Conservation (phyloP, 2,888 invertebrate genomes). For the Cephus sareptanus region DNA sequence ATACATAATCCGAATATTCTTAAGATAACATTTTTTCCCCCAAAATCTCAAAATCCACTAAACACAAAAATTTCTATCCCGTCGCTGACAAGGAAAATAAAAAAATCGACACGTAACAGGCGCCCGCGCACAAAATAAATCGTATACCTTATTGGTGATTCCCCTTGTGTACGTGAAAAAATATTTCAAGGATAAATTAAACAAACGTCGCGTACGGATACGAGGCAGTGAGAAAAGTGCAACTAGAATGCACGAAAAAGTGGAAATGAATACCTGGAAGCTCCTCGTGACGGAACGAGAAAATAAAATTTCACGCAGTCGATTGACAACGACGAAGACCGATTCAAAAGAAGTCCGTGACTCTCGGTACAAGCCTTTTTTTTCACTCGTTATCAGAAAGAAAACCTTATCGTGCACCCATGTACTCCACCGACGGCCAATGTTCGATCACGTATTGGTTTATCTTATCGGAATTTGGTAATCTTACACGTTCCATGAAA, state of each 20-base stretch:
- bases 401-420: conserved; percentile 1
- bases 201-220: not conserved
- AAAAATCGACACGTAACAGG: no score
- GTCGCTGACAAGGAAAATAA: not conserved
- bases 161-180: not conserved
- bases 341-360: not conserved
- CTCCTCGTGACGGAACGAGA: not conserved
- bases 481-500: conserved; percentile 30
- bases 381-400: not conserved
- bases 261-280: not conserved
- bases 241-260: not conserved
- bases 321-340: not conserved
- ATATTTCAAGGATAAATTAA: not conserved
- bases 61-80: not conserved
- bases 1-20: not conserved
- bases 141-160: not conserved
- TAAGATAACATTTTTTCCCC: not conserved
- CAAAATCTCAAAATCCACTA: not conserved
- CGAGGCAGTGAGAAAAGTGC: not conserved
- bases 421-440: conserved; percentile 32
- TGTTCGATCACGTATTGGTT: conserved; percentile 41
- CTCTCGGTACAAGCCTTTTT: not conserved
- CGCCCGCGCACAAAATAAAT: not conserved
- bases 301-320: not conserved
- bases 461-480: conserved; percentile 44